phyloP scores from a whole-genome alignment of 2,888 invertebrate species.

The Tinea trinotella region DNA sequence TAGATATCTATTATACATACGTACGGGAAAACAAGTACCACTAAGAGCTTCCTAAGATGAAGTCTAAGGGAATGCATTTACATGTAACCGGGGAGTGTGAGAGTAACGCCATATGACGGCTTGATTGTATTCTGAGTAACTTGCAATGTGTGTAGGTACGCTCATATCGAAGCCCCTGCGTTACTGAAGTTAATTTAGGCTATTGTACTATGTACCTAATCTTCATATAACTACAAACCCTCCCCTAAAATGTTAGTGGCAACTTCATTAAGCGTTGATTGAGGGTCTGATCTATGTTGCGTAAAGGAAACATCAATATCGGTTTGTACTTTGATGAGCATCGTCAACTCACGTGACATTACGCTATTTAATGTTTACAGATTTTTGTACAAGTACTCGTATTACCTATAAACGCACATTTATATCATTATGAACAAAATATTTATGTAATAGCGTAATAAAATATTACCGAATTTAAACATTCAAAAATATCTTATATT shows the following conservation, averaged over 20 bases:
- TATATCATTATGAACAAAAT: no score
- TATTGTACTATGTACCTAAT: constrained; percentile 2
- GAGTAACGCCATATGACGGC: constrained; percentile 23
- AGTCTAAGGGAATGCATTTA: constrained; percentile 61
- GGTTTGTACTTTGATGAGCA: constrained; percentile 1
- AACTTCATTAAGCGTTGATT: constrained; percentile 10
- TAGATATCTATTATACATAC: neutral
- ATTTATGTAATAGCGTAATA: no score
- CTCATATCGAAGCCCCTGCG: neutral
- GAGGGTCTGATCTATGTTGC: neutral
- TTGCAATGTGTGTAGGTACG: constrained; percentile 5
- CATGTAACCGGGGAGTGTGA: constrained; percentile 31
- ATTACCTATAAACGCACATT: no score
- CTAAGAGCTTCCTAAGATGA: constrained; percentile 61
- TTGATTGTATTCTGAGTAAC: constrained; percentile 20
- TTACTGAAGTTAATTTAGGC: constrained; percentile 14
- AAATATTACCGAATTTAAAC: no score
- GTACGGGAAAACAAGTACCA: constrained; percentile 20
- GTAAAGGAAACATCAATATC: neutral
- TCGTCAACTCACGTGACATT: no score
- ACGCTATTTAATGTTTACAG: no score
- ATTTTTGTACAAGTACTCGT: no score
- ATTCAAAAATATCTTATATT: neutral
- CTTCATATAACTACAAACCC: constrained; percentile 11
- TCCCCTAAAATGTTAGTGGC: constrained; percentile 1